Evolutionary conservation across 2,888 invertebrate genomes (phyloP).

Genomic region (Stenolophus ochropezus): DNA sequence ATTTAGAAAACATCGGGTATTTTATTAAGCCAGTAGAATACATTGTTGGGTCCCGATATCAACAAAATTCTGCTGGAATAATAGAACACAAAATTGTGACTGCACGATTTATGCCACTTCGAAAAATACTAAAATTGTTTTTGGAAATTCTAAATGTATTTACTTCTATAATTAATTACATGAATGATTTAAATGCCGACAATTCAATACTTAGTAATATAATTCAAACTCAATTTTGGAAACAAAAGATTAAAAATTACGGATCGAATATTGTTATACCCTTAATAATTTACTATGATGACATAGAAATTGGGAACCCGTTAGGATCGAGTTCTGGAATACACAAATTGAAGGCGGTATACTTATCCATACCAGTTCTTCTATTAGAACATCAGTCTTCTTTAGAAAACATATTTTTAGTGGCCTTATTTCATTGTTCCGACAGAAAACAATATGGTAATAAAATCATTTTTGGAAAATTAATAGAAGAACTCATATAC

Average conservation of each 20-base stretch:
- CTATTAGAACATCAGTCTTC: constrained; percentile 57
- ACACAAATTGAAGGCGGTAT: constrained; percentile 60
- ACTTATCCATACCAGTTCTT: constrained; percentile 61
- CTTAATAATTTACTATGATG: constrained; percentile 62
- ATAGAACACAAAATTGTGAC: not conserved
- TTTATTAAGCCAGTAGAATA: constrained; percentile 25
- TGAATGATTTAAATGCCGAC: not conserved
- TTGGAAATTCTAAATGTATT: constrained; percentile 55
- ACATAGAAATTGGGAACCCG: constrained; percentile 63
- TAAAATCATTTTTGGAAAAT: too few relatives aligned
- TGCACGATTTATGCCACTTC: constrained; percentile 51
- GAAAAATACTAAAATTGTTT: constrained; percentile 41
- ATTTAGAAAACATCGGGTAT: constrained; percentile 35
- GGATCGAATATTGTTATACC: constrained; percentile 54
- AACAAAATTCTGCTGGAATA: constrained; percentile 4
- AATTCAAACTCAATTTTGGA: constrained; percentile 61
- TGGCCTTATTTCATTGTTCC: constrained; percentile 63
- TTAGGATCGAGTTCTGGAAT: constrained; percentile 59
- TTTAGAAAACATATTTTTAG: constrained; percentile 21
- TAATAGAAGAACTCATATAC: too few relatives aligned
- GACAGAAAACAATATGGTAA: constrained; percentile 65
- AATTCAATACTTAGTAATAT: constrained; percentile 44
- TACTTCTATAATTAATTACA: not conserved
- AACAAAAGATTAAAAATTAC: constrained; percentile 46
- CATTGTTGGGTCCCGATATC: not conserved